Percentiles rank a stretch among this genome's conserved stretches.
These are phyloP conservation scores for Ascidia mentula DNA, from an alignment of 23 tunicate species.

Conservation along the genomic window DNA sequence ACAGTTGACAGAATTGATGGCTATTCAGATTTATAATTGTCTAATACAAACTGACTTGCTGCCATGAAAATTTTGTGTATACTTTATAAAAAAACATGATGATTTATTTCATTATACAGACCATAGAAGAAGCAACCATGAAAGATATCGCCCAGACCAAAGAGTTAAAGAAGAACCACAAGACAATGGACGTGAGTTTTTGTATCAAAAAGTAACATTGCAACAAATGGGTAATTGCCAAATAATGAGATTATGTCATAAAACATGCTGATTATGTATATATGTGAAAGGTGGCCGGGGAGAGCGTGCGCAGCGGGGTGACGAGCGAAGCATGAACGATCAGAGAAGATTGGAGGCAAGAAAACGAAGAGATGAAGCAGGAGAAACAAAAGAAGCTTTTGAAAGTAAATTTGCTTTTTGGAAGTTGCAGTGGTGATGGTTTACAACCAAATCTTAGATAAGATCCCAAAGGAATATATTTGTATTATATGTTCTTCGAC, in stretches of 20 bases:
- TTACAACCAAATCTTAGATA: too few species aligned
- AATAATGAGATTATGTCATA: background rate
- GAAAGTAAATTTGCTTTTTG: background rate
- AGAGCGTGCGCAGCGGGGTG: background rate
- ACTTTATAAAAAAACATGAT: too few species aligned
- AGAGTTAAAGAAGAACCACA: background rate
- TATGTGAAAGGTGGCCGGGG: background rate
- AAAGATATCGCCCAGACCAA: background rate
- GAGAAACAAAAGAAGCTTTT: conserved; percentile 35
- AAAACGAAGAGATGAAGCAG: conserved; percentile 19
- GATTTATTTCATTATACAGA: background rate
- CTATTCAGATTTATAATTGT: too few species aligned
- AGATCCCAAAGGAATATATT: too few species aligned
- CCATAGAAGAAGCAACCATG: background rate
- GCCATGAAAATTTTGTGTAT: too few species aligned
- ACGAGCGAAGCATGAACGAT: conserved; percentile 45
- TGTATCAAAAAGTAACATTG: too few species aligned
- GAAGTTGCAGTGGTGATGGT: too few species aligned
- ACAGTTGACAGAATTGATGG: too few species aligned
- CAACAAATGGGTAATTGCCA: too few species aligned
- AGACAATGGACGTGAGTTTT: background rate
- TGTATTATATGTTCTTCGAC: too few species aligned
- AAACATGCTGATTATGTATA: background rate
- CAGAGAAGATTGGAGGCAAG: conserved; percentile 38
- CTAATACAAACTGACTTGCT: too few species aligned